Conservation (phyloP, 2,113 vertebrate species). For the Archilochus colubris region DNA sequence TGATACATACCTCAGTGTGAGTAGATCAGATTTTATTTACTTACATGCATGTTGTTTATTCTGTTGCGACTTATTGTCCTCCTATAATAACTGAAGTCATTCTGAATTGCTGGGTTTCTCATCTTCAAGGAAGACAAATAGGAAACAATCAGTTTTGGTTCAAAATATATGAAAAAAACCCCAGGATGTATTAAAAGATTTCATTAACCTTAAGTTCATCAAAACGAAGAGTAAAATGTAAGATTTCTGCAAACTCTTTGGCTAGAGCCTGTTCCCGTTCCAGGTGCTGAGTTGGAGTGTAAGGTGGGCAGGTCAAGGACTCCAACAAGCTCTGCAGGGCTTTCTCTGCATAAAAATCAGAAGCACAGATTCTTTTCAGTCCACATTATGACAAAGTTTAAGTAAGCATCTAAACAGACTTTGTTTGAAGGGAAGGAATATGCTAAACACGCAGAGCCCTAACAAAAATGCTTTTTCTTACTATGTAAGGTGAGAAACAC, state of each 20-base stretch:
- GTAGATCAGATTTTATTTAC: slow-evolving; percentile 37
- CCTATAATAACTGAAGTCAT: slow-evolving; percentile 98
- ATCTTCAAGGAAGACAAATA: slow-evolving; percentile 78
- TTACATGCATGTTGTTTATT: slow-evolving; percentile 98
- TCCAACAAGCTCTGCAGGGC: slow-evolving; percentile 92
- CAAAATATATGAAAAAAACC: not conserved
- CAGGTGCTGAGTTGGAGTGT: slow-evolving; percentile 95
- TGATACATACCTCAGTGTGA: not conserved
- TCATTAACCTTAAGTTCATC: slow-evolving; percentile 94
- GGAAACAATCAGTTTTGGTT: not conserved
- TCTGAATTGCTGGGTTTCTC: slow-evolving; percentile 98
- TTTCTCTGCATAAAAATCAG: slow-evolving; percentile 82
- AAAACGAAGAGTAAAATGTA: slow-evolving; percentile 98
- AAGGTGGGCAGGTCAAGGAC: slow-evolving; percentile 90
- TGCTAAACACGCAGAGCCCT: not conserved
- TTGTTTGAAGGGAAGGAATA: not conserved
- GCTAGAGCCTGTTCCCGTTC: slow-evolving; percentile 96
- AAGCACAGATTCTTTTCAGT: slow-evolving; percentile 11
- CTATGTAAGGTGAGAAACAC: not conserved
- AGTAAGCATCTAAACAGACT: not conserved
- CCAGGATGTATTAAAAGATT: not conserved
- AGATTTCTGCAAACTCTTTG: slow-evolving; percentile 97
- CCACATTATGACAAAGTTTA: not conserved
- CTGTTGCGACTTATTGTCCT: slow-evolving; percentile 95
- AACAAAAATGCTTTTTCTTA: not conserved